Base-by-base conservation (phyloP, 2,797 vertebrate species). In the Cryptoblepharus egeriae region DNA sequence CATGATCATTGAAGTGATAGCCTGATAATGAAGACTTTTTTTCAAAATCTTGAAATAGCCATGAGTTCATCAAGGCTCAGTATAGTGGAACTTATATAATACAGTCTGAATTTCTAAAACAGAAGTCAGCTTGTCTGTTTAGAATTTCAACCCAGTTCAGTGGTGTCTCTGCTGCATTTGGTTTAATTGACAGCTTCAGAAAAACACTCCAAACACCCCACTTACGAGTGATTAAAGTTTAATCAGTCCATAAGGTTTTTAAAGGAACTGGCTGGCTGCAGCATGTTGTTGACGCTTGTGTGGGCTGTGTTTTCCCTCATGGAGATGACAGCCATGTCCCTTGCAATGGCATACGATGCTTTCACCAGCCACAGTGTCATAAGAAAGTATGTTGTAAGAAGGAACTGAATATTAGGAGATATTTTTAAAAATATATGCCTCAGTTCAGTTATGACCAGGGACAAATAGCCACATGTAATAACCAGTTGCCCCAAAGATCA, bases 211-310 rank as follows among this genome's bases (percentile, higher is more conserved):
- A 20, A 80, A 61, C 4, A 45, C 32, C 3, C n/a, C 71, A 77
- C 37, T 28, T 82, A 45, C 10, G 13, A 68, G 65, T 49, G 71
- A 70, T 30, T 77, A 35, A 78, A 69, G 58, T 86, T 81, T 57
- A 85, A 67, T 45, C 52, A 75, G 52, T 58, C 30, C 1, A 32
- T 22, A 18, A 75, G 20, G 68, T 84, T 75, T 85, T 85, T 84
- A 73, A 77, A 75, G 65, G 1, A 85, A 52, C 5, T 60, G 12
- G 24, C 28, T 75, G 15, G 26, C 30, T 75, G 13, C 49, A 45
- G 49, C 15, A 42, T 45, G 49, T 71, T 75, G 15, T 1, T 60
- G 12, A 11, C 80, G 78, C 42, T 71, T 20, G 1, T 68, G 12
- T 42, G 49, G 61, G 28, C n/a, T 42, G 28, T 16, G 11, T 13